Evolutionary conservation across 2,888 invertebrate genomes (phyloP), one percentile per base, ranked within the genome.

Genomic region (Dioctria linearis): DNA sequence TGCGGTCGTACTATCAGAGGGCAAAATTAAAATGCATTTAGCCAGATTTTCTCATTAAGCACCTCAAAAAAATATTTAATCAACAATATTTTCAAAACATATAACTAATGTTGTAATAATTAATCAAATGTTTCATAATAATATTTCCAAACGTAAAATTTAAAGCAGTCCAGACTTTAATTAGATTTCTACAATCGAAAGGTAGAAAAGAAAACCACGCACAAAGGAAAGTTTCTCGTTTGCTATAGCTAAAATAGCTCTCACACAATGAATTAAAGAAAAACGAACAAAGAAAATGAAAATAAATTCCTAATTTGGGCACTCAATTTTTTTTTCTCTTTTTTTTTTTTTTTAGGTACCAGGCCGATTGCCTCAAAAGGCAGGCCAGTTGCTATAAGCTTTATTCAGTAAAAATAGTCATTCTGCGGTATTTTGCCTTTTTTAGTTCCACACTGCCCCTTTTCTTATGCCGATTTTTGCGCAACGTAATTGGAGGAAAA

Each of bases 391-490:
- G 25, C 25, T 25, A 37, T 73, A 59, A 73, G 73, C 57, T 73
- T 25, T 25, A 25, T 25, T 42, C 43, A 39, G 42, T 73, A 57
- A 59, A 73, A 73, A 73, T 73, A 57, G 42, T 42, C 73, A 59
- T 51, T 73, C 73, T 73, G 73, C 73, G 73, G 73, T 73, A 73
- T 73, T 73, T 59, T 59, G 51, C 51, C 69, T 51, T 59, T 73
- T 73, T 73, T 49, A 73, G 5, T 61, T 61, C 11, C 73, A 73
- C 73, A 54, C 9, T 40, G 59, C 73, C 51, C 54, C 57, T 57
- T 73, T 73, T 73, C 73, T 73, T 73, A 73, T 73, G 73, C 57
- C 73, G 59, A 73, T 57, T 73, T 73, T 73, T 73, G 73, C 73
- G 73, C 73, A 73, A 59, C 73, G 73, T 73, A 73, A 73, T 73